These are phyloP conservation scores for Bombus waltoni DNA, from an alignment of 1,140 invertebrate genomes.

Conservation along the genomic window DNA sequence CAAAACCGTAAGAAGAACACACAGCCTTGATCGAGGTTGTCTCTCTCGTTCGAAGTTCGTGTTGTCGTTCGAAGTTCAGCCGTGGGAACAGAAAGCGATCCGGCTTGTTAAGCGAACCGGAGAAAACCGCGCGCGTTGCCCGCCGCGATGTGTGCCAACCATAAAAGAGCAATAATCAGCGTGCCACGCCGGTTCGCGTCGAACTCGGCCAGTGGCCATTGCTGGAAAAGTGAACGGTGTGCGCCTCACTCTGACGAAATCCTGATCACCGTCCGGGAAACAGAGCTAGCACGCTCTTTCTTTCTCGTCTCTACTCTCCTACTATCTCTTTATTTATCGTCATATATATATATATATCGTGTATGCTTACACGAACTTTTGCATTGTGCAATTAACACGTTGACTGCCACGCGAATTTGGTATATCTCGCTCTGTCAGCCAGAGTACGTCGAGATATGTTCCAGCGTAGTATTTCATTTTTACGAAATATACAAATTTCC, in stretches of 20 bases:
- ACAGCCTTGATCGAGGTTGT: slow-evolving; percentile 2
- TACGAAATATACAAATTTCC: too few species aligned
- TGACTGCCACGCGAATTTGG: too few species aligned
- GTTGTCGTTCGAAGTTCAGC: background rate
- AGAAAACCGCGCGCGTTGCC: slow-evolving; percentile 28
- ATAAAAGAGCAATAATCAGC: slow-evolving; percentile 56
- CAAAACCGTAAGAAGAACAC: too few species aligned
- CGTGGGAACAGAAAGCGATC: slow-evolving; percentile 53
- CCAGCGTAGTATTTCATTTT: too few species aligned
- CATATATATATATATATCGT: too few species aligned
- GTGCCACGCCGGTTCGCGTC: slow-evolving; percentile 25
- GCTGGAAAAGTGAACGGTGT: slow-evolving; percentile 55
- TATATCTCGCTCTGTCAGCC: too few species aligned
- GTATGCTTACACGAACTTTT: too few species aligned
- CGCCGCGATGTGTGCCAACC: slow-evolving; percentile 44
- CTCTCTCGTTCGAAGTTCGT: background rate
- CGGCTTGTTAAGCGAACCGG: slow-evolving; percentile 29
- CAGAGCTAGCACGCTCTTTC: too few species aligned
- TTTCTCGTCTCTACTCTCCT: background rate
- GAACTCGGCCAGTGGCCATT: slow-evolving; percentile 53
- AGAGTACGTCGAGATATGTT: too few species aligned
- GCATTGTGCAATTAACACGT: too few species aligned
- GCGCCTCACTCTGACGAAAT: slow-evolving; percentile 46
- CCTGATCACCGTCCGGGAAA: background rate
- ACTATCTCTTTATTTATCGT: too few species aligned